Conservation (phyloP, 2,113 vertebrate species). For the Periophthalmus modestus region DNA sequence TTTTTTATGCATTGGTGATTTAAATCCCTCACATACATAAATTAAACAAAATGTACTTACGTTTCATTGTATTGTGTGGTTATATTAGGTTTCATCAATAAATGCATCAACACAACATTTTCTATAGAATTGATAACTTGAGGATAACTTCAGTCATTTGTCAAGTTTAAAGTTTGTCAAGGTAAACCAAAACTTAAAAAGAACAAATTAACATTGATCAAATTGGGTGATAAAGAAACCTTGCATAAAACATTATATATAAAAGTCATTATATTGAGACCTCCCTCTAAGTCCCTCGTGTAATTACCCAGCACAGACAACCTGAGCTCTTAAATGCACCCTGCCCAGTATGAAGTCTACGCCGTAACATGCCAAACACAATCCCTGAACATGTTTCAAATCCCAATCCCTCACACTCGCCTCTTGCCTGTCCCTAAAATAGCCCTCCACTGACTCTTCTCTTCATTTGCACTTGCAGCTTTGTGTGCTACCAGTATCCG, state of each 20-base stretch:
- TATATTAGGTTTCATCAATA: background rate
- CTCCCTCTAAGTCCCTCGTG: background rate
- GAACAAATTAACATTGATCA: too few species aligned
- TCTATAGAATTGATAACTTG: background rate
- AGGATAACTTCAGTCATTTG: too few species aligned
- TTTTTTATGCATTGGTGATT: background rate
- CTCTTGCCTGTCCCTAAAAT: constrained; percentile 11
- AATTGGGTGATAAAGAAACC: too few species aligned
- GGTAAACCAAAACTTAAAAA: background rate
- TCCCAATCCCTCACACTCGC: constrained; percentile 3
- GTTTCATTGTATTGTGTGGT: too few species aligned
- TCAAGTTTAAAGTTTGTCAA: background rate
- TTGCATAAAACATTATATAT: too few species aligned
- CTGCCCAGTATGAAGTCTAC: background rate
- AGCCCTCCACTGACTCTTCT: background rate
- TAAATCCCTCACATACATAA: background rate
- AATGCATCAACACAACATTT: background rate
- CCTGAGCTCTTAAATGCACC: background rate
- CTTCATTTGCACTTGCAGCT: constrained; percentile 54
- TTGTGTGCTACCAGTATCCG: constrained; percentile 82
- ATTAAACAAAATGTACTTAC: background rate
- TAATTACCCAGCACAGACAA: background rate
- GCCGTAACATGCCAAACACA: constrained; percentile 13
- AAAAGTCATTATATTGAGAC: background rate
- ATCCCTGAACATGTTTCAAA: constrained; percentile 15